Evolutionary conservation across 2,113 vertebrate species (phyloP).

Genomic region (Cromileptes altivelis): DNA sequence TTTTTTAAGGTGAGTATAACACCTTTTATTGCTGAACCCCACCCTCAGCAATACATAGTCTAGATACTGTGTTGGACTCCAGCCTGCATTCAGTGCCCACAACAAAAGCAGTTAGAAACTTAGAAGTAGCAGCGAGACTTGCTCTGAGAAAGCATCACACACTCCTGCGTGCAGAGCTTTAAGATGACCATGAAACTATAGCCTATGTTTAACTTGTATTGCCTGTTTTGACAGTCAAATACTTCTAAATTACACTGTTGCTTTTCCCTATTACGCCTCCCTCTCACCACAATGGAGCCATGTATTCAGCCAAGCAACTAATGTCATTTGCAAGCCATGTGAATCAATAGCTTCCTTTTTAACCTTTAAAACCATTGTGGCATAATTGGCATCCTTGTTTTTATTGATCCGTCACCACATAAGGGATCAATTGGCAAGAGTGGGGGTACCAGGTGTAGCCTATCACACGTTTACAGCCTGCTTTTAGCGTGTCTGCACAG

Average conservation of each 20-base stretch:
- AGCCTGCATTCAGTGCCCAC: background rate
- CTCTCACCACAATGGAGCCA: conserved; percentile 30
- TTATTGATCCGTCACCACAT: conserved; percentile 66
- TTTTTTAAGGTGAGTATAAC: no score
- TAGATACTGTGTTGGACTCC: background rate
- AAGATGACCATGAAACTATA: conserved; percentile 36
- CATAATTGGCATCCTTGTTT: conserved; percentile 71
- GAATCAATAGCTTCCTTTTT: conserved; percentile 79
- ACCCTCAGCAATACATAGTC: background rate
- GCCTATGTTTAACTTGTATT: conserved; percentile 1
- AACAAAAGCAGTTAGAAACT: background rate
- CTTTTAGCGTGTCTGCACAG: background rate
- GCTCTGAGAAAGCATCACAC: conserved; percentile 24
- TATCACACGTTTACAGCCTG: background rate
- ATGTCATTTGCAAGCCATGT: conserved; percentile 48
- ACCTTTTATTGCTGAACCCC: no score
- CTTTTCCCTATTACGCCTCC: conserved; percentile 24
- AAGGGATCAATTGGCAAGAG: conserved; percentile 9
- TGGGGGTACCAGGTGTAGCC: conserved; percentile 49
- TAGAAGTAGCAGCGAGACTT: background rate
- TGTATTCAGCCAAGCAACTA: conserved; percentile 44
- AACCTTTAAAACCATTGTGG: conserved; percentile 72
- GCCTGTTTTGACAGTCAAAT: conserved; percentile 46
- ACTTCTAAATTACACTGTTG: conserved; percentile 29
- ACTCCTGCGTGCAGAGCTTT: background rate